These are phyloP conservation scores for Aix galericulata DNA, from an alignment of 2,113 vertebrate species.

Conservation along the genomic window DNA sequence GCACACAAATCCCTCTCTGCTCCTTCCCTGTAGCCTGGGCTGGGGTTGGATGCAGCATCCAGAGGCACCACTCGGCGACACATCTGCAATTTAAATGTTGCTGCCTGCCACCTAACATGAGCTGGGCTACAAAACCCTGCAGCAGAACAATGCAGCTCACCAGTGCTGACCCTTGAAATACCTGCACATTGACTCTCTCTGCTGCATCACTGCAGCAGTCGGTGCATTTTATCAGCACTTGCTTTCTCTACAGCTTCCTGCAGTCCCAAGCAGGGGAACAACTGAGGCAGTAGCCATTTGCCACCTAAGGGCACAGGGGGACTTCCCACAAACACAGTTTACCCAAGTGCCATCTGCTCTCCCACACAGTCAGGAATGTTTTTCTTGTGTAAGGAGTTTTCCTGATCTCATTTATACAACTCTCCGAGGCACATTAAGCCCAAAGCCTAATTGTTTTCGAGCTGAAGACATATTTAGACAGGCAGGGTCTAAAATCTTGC, in stretches of 20 bases:
- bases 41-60: neutral
- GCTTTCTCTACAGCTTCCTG: neutral
- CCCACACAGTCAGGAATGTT: conserved; percentile 19
- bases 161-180: neutral
- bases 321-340: conserved; percentile 38
- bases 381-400: conserved; percentile 20
- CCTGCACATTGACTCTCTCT: neutral
- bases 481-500: neutral
- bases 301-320: neutral
- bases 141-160: neutral
- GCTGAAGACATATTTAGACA: neutral
- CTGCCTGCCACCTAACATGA: neutral
- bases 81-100: neutral
- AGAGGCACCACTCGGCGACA: neutral
- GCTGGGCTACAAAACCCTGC: neutral
- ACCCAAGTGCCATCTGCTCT: conserved; percentile 57
- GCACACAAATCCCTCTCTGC: neutral
- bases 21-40: neutral
- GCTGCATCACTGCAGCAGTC: neutral
- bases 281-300: conserved; percentile 46
- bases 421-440: neutral
- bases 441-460: neutral
- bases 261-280: neutral
- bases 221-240: neutral
- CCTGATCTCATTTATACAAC: conserved; percentile 14